Conservation (phyloP, 1,140 invertebrate genomes). For the Drosophila takahashii region DNA sequence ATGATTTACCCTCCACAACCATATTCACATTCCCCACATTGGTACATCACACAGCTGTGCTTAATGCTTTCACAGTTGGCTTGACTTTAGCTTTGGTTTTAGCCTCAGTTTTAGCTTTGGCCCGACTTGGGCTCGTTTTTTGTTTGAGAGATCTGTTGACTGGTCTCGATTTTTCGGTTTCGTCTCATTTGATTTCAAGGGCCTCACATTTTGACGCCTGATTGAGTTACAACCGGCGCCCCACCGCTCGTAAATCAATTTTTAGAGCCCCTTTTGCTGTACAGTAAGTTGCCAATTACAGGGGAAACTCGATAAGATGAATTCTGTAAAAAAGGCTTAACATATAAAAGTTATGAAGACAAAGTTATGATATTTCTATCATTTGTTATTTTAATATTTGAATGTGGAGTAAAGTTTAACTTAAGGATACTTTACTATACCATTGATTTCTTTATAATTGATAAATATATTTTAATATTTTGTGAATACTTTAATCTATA, state of each 20-base stretch:
- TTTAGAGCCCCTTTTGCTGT: slow-evolving; percentile 8
- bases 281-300: slow-evolving; percentile 32
- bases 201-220: slow-evolving; percentile 75
- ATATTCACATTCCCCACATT: slow-evolving; percentile 22
- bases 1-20: not conserved
- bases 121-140: slow-evolving; percentile 17
- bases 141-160: slow-evolving; percentile 34
- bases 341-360: not conserved
- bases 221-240: slow-evolving; percentile 73
- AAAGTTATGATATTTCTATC: too few relatives aligned
- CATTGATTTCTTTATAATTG: too few relatives aligned
- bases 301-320: not conserved
- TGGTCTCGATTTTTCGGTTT: slow-evolving; percentile 56
- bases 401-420: too few relatives aligned
- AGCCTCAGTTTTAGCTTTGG: slow-evolving; percentile 9
- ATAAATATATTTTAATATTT: too few relatives aligned
- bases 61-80: slow-evolving; percentile 63
- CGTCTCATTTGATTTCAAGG: slow-evolving; percentile 74
- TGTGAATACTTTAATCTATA: too few relatives aligned
- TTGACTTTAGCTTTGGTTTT: slow-evolving; percentile 36
- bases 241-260: slow-evolving; percentile 36
- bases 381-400: too few relatives aligned
- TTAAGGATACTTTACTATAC: too few relatives aligned
- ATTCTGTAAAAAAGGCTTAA: not conserved
- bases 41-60: slow-evolving; percentile 46